Percentiles rank a stretch among this genome's conserved stretches.
Conservation (phyloP, 2,888 invertebrate genomes). For the Drosophila pseudotalamancana region DNA sequence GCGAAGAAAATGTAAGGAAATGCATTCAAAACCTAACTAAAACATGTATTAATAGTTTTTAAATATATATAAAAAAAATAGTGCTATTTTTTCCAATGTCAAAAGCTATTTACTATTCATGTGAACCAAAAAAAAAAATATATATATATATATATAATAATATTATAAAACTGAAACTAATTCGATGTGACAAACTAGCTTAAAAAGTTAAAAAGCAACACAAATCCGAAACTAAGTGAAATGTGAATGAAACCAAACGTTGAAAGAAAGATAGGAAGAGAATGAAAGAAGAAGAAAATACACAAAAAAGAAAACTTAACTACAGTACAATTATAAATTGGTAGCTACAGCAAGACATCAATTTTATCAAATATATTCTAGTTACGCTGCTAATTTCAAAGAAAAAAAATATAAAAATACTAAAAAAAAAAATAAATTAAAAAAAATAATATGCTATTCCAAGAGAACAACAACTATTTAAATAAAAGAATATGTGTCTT, state of each 20-base stretch:
- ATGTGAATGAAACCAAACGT: conserved; percentile 31
- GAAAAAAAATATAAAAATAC: conserved; percentile 7
- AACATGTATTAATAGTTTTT: conserved; percentile 69
- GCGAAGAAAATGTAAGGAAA: conserved; percentile 46
- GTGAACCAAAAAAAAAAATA: conserved; percentile 46
- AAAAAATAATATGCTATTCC: conserved; percentile 41
- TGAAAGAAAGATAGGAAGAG: conserved; percentile 7
- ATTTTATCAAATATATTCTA: conserved; percentile 55
- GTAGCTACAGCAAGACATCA: conserved; percentile 53
- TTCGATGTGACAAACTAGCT: conserved; percentile 77
- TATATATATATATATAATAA: neutral
- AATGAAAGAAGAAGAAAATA: conserved; percentile 18
- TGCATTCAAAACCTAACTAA: conserved; percentile 65
- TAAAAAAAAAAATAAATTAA: conserved; percentile 14
- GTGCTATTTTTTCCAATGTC: conserved; percentile 62
- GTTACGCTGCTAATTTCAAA: conserved; percentile 43
- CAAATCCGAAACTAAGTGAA: conserved; percentile 28
- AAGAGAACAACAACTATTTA: conserved; percentile 68
- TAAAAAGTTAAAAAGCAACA: conserved; percentile 47
- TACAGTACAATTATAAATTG: conserved; percentile 54
- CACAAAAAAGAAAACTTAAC: conserved; percentile 31
- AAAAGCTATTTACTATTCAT: conserved; percentile 60
- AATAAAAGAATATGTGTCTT: conserved; percentile 80
- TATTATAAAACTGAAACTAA: conserved; percentile 32
- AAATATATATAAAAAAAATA: conserved; percentile 40